phyloP scores from a whole-genome alignment of 2,888 invertebrate species.

The Leptinotarsa haldemani region DNA sequence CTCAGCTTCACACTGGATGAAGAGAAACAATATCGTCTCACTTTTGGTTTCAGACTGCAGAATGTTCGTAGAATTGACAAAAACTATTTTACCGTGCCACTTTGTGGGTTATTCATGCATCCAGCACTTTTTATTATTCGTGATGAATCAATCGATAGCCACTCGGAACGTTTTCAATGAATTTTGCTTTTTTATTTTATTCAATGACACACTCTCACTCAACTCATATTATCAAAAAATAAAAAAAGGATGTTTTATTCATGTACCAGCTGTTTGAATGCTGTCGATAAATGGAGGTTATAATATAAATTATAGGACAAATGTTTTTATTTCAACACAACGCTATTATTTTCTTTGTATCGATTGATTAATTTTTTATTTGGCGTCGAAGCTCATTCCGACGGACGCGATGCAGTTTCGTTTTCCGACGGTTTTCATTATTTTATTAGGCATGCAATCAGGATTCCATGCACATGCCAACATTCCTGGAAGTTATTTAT shows the following conservation, averaged over 20 bases:
- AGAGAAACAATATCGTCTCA: no score
- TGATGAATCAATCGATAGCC: slow-evolving; percentile 16
- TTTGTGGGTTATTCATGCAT: slow-evolving; percentile 7
- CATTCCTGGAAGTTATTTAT: slow-evolving; percentile 45
- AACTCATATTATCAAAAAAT: slow-evolving; percentile 38
- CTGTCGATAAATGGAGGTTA: slow-evolving; percentile 42
- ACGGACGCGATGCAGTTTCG: slow-evolving; percentile 43
- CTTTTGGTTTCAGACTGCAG: no score
- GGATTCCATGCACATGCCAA: slow-evolving; percentile 44
- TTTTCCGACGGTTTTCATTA: slow-evolving; percentile 46
- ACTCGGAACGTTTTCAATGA: slow-evolving; percentile 42
- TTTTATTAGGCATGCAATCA: slow-evolving; percentile 44
- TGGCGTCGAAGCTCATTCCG: slow-evolving; percentile 40
- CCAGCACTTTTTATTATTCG: slow-evolving; percentile 28
- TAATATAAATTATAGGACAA: slow-evolving; percentile 40
- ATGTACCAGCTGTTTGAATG: slow-evolving; percentile 37
- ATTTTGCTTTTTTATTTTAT: slow-evolving; percentile 38
- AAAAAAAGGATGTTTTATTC: slow-evolving; percentile 42
- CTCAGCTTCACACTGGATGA: no score
- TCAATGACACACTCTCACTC: slow-evolving; percentile 47
- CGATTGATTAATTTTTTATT: slow-evolving; percentile 44
- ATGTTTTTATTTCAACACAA: slow-evolving; percentile 41
- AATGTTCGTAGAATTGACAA: slow-evolving; percentile 29
- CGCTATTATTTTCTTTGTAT: slow-evolving; percentile 39
- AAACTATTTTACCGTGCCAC: slow-evolving; percentile 38